Evolutionary conservation across 2,797 vertebrate species (phyloP), one percentile per base, ranked within the genome.

Genomic region (Sus cebifrons): DNA sequence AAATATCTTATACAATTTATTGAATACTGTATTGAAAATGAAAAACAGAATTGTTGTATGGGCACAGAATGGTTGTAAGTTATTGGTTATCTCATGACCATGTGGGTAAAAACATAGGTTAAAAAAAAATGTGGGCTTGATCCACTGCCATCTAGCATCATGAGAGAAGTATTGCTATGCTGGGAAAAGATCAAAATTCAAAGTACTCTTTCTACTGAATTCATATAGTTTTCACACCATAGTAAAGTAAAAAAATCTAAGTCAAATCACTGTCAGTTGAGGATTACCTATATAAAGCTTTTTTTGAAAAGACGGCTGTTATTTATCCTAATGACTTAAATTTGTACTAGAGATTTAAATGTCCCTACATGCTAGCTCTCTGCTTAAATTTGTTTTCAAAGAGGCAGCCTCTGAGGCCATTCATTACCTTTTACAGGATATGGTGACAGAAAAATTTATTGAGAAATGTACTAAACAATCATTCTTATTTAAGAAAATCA

Each of bases 301-400:
- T 89, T 77, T 92, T 89, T 56, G 20, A 5, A 49, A 74, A 74
- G 27, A n/a, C 64, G 65, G 64, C 44, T 71, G 12, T 60, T 79
- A 64, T 86, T 86, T 36, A 81, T 74, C 25, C n/a, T 74, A 81
- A 82, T 86, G 82, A 62, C 25, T 74, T 29, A 62, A 10, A 25
- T 82, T 68, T 75, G 25, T 86, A 54, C 20, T 36, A 36, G 29
- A 36, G 44, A 94, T 29, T 83, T 83, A 78, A 71, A 78, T 58
- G 32, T 70, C 21, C 27, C 32, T 49, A 83, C 58, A 11, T 64
- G 27, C 58, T 77, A 12, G 15, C 65, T 36, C 14, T 60, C 13
- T 70, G 27, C 64, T 71, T 87, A 49, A 64, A 52, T 83, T 91
- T 15, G 62, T 91, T 91, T 94, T 79, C 54, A 82, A 44, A 86